phyloP scores from a whole-genome alignment of 2,113 vertebrate species.

The Bufo bufo region DNA sequence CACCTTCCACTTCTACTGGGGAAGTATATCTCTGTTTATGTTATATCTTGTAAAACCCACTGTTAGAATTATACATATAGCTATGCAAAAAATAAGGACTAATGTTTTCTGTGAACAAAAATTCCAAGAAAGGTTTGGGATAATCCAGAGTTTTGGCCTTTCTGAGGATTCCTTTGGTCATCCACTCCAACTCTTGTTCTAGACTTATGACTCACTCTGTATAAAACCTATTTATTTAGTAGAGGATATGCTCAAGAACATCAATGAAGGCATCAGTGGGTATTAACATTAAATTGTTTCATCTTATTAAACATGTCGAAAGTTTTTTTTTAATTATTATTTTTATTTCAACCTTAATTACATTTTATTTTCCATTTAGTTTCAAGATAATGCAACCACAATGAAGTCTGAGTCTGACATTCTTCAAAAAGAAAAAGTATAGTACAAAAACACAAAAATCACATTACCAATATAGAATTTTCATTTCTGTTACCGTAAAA shows the following conservation, averaged over 20 bases:
- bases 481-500: conserved; percentile 3
- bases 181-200: background rate
- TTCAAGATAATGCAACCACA: background rate
- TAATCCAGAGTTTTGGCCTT: background rate
- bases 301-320: too few species aligned
- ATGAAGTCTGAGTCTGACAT: background rate
- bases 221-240: background rate
- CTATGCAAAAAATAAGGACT: background rate
- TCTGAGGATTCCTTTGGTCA: background rate
- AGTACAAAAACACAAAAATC: background rate
- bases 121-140: background rate
- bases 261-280: background rate
- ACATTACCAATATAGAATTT: background rate
- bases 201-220: background rate
- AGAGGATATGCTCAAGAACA: background rate
- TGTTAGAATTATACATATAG: background rate
- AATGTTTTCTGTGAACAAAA: background rate
- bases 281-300: background rate
- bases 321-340: too few species aligned
- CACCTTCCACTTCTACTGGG: background rate
- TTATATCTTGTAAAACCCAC: background rate
- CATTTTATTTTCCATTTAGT: background rate
- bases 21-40: background rate
- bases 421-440: background rate
- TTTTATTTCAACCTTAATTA: too few species aligned